Evolutionary conservation across 2,888 invertebrate species (phyloP).

Genomic region (Melieria crassipennis): DNA sequence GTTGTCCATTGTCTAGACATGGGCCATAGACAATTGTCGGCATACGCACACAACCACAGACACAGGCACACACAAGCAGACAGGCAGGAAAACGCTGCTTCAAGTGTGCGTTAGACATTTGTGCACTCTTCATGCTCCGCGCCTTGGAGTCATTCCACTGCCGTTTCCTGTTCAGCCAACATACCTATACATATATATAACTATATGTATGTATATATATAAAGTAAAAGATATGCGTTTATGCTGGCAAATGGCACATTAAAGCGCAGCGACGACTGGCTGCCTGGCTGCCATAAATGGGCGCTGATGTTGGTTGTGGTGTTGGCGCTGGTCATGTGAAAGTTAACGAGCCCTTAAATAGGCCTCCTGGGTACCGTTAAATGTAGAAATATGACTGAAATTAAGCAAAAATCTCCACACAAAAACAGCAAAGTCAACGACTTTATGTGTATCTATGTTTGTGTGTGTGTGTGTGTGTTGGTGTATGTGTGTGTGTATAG

Average conservation of each 20-base stretch:
- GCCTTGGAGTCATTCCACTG: too few relatives aligned
- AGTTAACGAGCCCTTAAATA: conserved; percentile 50
- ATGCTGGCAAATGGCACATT: conserved; percentile 10
- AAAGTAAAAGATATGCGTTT: background rate
- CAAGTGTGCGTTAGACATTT: too few relatives aligned
- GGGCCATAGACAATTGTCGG: too few relatives aligned
- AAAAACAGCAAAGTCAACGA: background rate
- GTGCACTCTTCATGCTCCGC: too few relatives aligned
- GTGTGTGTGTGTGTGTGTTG: background rate
- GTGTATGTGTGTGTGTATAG: background rate
- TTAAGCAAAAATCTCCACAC: conserved; percentile 41
- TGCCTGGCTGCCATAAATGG: conserved; percentile 37
- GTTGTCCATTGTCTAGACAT: too few relatives aligned
- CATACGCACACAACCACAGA: too few relatives aligned
- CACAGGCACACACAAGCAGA: too few relatives aligned
- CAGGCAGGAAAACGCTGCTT: too few relatives aligned
- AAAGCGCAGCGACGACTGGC: conserved; percentile 5
- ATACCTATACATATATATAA: background rate
- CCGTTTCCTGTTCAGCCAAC: too few relatives aligned
- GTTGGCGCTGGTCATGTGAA: conserved; percentile 40
- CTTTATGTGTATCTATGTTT: conserved; percentile 4
- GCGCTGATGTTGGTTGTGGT: background rate
- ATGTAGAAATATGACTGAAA: conserved; percentile 46
- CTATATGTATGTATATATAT: background rate
- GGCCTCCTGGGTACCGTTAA: conserved; percentile 49